phyloP scores from a whole-genome alignment of 2,113 vertebrate genomes.

The Corythaixoides concolor region DNA sequence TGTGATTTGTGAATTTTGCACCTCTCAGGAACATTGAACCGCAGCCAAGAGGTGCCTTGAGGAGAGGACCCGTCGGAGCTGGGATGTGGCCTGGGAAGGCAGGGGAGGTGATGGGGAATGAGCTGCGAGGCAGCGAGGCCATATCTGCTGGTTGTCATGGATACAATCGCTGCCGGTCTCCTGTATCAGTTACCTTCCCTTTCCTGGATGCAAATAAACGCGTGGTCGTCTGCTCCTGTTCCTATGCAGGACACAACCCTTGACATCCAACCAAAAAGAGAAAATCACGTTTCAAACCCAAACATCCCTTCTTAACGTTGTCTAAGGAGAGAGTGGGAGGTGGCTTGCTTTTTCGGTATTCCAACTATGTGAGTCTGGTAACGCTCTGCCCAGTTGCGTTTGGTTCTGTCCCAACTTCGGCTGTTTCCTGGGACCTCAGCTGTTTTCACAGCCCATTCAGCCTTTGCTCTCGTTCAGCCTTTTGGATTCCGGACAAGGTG shows the following conservation, averaged over 20 bases:
- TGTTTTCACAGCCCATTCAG: neutral
- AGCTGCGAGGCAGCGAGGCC: neutral
- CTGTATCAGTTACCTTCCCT: constrained; percentile 35
- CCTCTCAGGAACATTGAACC: neutral
- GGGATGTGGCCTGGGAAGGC: neutral
- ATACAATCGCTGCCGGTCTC: constrained; percentile 28
- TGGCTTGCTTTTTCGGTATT: neutral
- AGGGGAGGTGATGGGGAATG: neutral
- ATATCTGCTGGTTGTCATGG: constrained; percentile 56
- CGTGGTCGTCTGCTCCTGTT: neutral
- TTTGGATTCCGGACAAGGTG: neutral
- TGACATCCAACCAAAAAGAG: neutral
- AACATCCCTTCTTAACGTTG: neutral
- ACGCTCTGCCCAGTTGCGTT: rapidly evolving
- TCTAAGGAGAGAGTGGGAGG: neutral
- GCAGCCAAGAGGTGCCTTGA: neutral
- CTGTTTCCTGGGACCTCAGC: neutral
- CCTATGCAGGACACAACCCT: neutral
- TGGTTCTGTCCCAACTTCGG: neutral
- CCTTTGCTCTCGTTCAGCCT: neutral
- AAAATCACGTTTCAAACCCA: neutral
- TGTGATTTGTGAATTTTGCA: neutral
- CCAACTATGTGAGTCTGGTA: neutral
- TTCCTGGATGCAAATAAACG: neutral
- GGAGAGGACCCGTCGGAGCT: neutral